Percentiles rank a stretch among this genome's conserved stretches.
Conservation (phyloP, 1,140 invertebrate genomes). For the Atta colombica region DNA sequence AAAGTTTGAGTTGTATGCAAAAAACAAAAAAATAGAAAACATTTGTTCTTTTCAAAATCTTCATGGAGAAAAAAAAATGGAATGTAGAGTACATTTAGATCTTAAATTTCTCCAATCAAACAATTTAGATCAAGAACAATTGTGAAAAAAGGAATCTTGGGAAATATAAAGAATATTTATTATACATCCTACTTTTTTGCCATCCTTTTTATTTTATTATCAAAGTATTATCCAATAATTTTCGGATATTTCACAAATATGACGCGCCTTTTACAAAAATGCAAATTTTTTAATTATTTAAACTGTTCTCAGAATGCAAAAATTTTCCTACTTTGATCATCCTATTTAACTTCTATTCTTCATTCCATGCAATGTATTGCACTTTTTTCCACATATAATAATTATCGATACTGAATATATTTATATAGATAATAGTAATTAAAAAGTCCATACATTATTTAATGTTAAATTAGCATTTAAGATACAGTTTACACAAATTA, state of each 20-base stretch:
- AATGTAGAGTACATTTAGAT: neutral
- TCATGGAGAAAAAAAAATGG: neutral
- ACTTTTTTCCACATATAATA: neutral
- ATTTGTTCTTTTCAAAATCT: too few species aligned
- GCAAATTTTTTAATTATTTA: slow-evolving; percentile 17
- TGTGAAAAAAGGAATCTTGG: neutral
- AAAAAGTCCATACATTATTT: slow-evolving; percentile 7
- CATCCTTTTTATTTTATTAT: slow-evolving; percentile 21
- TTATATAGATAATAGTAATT: neutral
- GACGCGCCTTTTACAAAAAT: slow-evolving; percentile 6
- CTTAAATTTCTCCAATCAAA: neutral
- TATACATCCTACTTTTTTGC: neutral
- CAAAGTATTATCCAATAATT: neutral
- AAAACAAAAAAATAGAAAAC: too few species aligned
- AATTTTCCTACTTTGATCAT: neutral
- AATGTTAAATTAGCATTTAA: neutral
- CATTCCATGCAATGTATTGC: neutral
- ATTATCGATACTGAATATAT: neutral
- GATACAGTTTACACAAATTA: neutral
- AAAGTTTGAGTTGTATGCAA: too few species aligned
- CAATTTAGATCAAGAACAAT: neutral
- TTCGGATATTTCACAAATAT: neutral
- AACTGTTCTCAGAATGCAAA: slow-evolving; percentile 2
- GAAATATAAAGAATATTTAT: slow-evolving; percentile 6
- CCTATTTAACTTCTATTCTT: neutral